These are phyloP conservation scores for Tetramorium alpestre DNA, from an alignment of 1,140 invertebrate species.

Conservation along the genomic window DNA sequence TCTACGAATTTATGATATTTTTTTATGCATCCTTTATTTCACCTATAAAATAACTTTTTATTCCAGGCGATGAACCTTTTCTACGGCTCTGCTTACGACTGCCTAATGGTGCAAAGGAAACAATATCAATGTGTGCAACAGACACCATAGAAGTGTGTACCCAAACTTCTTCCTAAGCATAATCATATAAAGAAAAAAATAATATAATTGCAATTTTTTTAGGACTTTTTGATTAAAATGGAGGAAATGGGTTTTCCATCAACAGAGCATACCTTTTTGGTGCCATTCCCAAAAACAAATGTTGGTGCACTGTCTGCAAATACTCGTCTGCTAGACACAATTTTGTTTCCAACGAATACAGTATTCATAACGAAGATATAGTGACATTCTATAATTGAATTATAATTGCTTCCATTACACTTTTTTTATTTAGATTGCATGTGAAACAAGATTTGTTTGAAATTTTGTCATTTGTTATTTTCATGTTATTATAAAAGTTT, in stretches of 20 bases:
- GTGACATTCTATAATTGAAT: constrained; percentile 62
- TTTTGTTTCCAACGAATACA: constrained; percentile 84
- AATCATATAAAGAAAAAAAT: not conserved
- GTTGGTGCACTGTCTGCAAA: constrained; percentile 79
- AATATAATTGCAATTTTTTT: constrained; percentile 11
- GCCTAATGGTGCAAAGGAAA: constrained; percentile 83
- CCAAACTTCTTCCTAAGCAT: not conserved
- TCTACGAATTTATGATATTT: not conserved
- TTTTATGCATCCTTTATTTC: not conserved
- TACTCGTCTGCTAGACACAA: constrained; percentile 80
- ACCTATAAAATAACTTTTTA: constrained; percentile 14
- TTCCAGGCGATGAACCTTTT: constrained; percentile 73
- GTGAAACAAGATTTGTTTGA: not conserved
- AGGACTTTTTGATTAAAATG: constrained; percentile 84
- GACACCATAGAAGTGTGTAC: constrained; percentile 81
- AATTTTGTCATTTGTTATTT: not conserved
- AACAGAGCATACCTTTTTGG: constrained; percentile 81
- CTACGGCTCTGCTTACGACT: constrained; percentile 82
- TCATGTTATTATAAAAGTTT: not conserved
- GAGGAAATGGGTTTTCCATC: constrained; percentile 81
- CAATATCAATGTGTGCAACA: constrained; percentile 80
- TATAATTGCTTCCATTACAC: constrained; percentile 28
- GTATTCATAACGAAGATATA: constrained; percentile 85
- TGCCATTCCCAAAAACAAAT: constrained; percentile 83
- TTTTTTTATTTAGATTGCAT: not conserved